Evolutionary conservation across 2,797 vertebrate genomes (phyloP).

Genomic region (Somateria mollissima): DNA sequence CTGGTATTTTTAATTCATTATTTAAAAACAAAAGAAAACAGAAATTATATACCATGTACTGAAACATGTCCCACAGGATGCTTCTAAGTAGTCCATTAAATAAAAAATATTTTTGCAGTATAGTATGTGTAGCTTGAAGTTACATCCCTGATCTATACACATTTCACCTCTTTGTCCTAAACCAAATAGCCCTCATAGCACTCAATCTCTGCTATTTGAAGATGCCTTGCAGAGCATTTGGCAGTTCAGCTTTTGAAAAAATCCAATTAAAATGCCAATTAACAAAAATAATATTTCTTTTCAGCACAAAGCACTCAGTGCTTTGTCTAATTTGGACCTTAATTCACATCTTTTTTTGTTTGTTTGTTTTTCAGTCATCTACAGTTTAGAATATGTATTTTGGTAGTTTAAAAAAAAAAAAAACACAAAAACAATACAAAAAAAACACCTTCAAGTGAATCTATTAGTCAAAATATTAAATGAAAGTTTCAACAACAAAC

Average conservation of each 20-base stretch:
- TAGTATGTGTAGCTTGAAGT: background rate
- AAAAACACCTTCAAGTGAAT: background rate
- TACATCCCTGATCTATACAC: background rate
- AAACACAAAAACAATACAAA: background rate
- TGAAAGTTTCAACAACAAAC: background rate
- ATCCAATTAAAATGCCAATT: constrained; percentile 8
- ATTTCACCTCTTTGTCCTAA: background rate
- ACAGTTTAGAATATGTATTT: background rate
- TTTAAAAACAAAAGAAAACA: background rate
- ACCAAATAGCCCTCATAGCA: background rate
- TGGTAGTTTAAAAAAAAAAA: background rate
- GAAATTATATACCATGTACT: background rate
- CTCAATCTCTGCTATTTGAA: background rate
- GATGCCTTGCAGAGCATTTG: background rate
- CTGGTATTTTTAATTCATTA: constrained; percentile 48
- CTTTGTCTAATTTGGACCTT: background rate
- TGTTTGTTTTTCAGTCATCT: background rate
- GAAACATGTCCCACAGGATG: constrained; percentile 3
- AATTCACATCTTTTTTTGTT: background rate
- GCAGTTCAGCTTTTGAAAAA: background rate
- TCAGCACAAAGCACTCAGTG: background rate
- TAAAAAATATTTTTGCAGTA: background rate
- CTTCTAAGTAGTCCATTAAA: constrained; percentile 27
- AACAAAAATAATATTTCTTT: background rate
- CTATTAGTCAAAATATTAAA: background rate